Base-by-base conservation (phyloP, 2,113 vertebrate genomes). In the Crotalus horridus region DNA sequence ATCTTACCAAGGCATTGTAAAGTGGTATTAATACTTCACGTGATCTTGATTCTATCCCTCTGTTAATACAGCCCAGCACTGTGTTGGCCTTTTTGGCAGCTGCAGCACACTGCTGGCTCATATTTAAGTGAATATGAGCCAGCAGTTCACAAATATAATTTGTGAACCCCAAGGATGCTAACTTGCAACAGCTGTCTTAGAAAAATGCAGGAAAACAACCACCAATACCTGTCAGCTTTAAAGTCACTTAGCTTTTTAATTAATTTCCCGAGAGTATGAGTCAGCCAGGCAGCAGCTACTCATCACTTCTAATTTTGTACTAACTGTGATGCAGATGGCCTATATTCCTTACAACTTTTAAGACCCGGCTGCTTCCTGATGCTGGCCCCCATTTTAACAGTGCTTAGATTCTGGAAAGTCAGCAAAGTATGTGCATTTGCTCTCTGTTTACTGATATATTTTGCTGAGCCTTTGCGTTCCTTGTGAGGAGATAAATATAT, bases 221-320 rank as follows among this genome's bases (percentile, higher is more conserved):
- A 58, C 46, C 85, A 61, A 88, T 58, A 92, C 29, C 51, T 55
- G 93, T 85, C 92, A 93, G 81, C 85, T 94, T 93, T 86, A 90
- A 91, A 96, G 24, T 95, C 69, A 54, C 12, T 95, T 95, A 55
- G 69, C 56, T 91, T 91, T 88, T 87, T 89, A 95, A 96, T 90
- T 94, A 90, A 93, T 93, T 93, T 93, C 51, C 69, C 69, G 81
- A 91, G 2, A 93, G 54, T 23, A 92, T 92, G 93, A 96, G 92
- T 96, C 93, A 95, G 7, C 3, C 33, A 92, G 91, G 29, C 33
- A 94, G 51, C 96, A 93, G 92, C 92, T 8, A 96, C 54, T 55
- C 0, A 94, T 20, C 29, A 58, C 93, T 2, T 93, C 92, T 94
- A 96, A 92, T 88, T 95, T 95, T 89, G 93, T 39, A 90, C 26